phyloP scores from a whole-genome alignment of 1,140 invertebrate species.

The Lasioglossum albipes region DNA sequence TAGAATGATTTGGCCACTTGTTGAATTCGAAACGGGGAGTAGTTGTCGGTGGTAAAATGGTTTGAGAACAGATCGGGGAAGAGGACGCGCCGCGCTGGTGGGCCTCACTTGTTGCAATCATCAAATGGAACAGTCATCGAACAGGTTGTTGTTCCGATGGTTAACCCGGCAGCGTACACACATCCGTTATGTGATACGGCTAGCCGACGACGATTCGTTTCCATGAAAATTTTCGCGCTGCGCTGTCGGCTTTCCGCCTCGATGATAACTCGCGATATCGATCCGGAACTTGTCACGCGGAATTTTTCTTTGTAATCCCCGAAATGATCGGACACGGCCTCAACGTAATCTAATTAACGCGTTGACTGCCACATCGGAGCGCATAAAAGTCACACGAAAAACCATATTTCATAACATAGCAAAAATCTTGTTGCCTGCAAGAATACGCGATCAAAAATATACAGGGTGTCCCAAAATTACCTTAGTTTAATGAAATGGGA shows the following conservation, averaged over 20 bases:
- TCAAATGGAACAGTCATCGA: slow-evolving; percentile 78
- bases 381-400: no score
- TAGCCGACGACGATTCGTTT: slow-evolving; percentile 57
- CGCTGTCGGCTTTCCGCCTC: background rate
- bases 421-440: no score
- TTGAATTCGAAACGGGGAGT: slow-evolving; percentile 72
- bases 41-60: slow-evolving; percentile 63
- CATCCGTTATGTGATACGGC: slow-evolving; percentile 46
- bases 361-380: no score
- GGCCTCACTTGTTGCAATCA: slow-evolving; percentile 78
- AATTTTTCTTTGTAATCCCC: background rate
- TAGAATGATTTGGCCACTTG: slow-evolving; percentile 79
- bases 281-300: background rate
- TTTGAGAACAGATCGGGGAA: slow-evolving; percentile 60
- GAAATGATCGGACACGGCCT: no score
- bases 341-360: no score
- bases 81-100: slow-evolving; percentile 44
- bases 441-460: no score
- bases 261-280: slow-evolving; percentile 2
- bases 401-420: no score
- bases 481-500: no score
- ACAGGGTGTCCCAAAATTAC: no score
- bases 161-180: slow-evolving; percentile 39
- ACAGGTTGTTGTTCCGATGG: slow-evolving; percentile 71
- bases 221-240: slow-evolving; percentile 47